phyloP scores from a whole-genome alignment of 2,113 vertebrate genomes.

The Balaeniceps rex region DNA sequence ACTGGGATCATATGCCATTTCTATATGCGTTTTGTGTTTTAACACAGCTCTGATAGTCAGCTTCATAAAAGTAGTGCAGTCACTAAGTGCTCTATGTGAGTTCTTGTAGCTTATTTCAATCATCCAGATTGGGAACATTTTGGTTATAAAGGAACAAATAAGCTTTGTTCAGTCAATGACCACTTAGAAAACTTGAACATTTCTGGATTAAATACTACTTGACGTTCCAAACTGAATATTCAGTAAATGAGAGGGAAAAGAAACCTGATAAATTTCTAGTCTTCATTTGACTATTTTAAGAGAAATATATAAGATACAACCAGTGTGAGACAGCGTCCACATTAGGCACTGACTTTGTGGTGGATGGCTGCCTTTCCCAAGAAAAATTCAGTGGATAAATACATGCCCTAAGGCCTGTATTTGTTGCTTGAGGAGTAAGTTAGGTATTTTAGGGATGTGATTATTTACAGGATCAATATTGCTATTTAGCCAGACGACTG shows the following conservation, averaged over 20 bases:
- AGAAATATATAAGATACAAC: background rate
- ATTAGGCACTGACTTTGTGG: background rate
- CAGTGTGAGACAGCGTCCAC: background rate
- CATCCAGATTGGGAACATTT: background rate
- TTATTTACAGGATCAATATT: slow-evolving; percentile 15
- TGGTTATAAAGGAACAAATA: background rate
- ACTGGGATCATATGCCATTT: background rate
- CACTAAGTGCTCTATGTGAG: background rate
- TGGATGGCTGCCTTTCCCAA: background rate
- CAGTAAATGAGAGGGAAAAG: background rate
- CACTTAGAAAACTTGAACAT: background rate
- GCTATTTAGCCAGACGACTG: background rate
- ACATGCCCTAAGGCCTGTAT: background rate
- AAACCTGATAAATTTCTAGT: background rate
- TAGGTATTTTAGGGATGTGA: background rate
- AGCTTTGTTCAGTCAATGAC: background rate
- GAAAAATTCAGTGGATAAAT: background rate
- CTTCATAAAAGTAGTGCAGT: background rate
- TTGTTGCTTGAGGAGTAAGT: background rate
- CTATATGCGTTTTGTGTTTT: background rate
- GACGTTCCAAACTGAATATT: background rate
- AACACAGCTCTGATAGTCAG: rapidly evolving
- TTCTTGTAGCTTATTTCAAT: background rate
- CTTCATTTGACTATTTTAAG: background rate
- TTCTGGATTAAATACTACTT: background rate